These are phyloP conservation scores for Thaleichthys pacificus DNA, from an alignment of 2,797 vertebrate species.

Conservation along the genomic window DNA sequence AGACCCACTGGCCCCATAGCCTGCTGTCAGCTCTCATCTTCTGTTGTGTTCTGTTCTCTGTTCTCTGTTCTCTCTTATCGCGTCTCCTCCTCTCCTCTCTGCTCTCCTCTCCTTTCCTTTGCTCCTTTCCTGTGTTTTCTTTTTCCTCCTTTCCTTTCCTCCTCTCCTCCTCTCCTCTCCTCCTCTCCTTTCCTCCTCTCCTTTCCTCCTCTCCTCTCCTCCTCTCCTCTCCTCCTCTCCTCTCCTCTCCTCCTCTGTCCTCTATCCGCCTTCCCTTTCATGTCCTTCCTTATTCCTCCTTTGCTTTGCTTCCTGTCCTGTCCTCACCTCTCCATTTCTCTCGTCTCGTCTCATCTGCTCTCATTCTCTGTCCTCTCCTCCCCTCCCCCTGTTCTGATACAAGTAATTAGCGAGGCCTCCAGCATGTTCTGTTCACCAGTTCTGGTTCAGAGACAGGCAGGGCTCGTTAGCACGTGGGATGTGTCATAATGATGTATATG, in stretches of 20 bases:
- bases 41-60: no score
- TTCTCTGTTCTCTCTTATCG: no score
- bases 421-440: constrained; percentile 24
- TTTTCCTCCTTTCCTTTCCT: background rate
- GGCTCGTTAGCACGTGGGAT: constrained; percentile 31
- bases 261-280: background rate
- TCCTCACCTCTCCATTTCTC: background rate
- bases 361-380: background rate
- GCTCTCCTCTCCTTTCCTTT: background rate
- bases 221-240: background rate
- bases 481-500: background rate
- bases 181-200: background rate
- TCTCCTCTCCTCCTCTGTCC: background rate
- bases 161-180: background rate
- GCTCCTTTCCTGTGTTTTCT: background rate
- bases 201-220: no score
- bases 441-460: constrained; percentile 36
- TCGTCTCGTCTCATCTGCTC: background rate
- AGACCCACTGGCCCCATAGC: background rate
- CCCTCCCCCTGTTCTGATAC: background rate
- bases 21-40: no score
- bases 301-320: constrained; percentile 24
- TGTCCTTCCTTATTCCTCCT: background rate
- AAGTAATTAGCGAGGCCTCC: constrained; percentile 14
- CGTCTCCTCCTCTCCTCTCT: background rate